Conservation (phyloP, 1,140 invertebrate species). For the Formica selysi region DNA sequence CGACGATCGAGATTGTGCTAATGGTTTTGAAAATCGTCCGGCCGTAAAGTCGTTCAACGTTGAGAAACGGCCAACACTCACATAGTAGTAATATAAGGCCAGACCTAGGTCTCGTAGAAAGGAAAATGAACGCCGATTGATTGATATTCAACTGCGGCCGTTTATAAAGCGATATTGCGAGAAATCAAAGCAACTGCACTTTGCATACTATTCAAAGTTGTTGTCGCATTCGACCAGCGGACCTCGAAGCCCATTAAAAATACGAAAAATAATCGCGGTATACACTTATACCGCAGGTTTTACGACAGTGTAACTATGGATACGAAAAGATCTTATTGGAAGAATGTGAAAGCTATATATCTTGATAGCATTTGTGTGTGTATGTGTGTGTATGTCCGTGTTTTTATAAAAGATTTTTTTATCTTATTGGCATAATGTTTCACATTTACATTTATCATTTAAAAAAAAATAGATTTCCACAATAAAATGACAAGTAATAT, state of each 20-base stretch:
- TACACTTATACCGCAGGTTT: background rate
- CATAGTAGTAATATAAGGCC: constrained; percentile 14
- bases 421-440: background rate
- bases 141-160: constrained; percentile 69
- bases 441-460: background rate
- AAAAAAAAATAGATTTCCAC: background rate
- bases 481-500: constrained; percentile 2
- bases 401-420: background rate
- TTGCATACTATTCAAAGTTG: constrained; percentile 15
- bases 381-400: background rate
- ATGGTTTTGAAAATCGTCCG: constrained; percentile 20
- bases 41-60: constrained; percentile 4
- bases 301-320: background rate
- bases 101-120: constrained; percentile 63
- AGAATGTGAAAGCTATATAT: background rate
- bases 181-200: constrained; percentile 53
- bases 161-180: constrained; percentile 63
- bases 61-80: constrained; percentile 21
- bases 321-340: background rate
- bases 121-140: constrained; percentile 71
- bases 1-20: background rate
- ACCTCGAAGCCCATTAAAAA: background rate
- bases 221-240: constrained; percentile 9
- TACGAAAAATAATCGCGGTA: constrained; percentile 34
- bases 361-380: background rate